Percentiles rank a stretch among this genome's conserved stretches.
These are phyloP conservation scores for Drosophila percnosoma DNA, from an alignment of 2,888 invertebrate genomes.

Conservation along the genomic window DNA sequence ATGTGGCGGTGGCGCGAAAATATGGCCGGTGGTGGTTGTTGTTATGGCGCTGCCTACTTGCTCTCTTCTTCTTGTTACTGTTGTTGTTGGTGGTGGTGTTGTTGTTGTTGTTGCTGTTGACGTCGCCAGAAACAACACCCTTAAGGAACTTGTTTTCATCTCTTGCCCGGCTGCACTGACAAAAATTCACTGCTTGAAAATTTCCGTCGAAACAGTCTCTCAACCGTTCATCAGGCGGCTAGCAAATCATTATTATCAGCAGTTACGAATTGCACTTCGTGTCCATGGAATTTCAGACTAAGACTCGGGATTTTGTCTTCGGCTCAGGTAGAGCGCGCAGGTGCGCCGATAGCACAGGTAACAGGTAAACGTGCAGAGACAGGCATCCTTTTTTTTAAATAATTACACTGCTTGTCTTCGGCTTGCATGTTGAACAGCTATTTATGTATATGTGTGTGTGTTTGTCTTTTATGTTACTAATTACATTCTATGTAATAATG, in stretches of 20 bases:
- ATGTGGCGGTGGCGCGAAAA: constrained; percentile 80
- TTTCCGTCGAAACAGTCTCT: constrained; percentile 27
- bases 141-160: constrained; percentile 76
- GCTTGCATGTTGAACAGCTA: constrained; percentile 22
- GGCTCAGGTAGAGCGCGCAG: constrained; percentile 54
- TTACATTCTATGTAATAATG: constrained; percentile 65
- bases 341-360: constrained; percentile 30
- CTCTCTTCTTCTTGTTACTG: not conserved
- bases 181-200: constrained; percentile 51
- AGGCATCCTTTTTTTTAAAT: constrained; percentile 43
- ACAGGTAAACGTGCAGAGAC: constrained; percentile 40
- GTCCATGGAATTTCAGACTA: constrained; percentile 34
- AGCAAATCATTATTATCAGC: constrained; percentile 15
- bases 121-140: constrained; percentile 63
- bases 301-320: not conserved
- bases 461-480: constrained; percentile 16
- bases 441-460: constrained; percentile 6
- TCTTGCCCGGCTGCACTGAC: constrained; percentile 67
- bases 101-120: constrained; percentile 20
- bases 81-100: constrained; percentile 13
- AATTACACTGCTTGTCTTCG: constrained; percentile 38
- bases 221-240: constrained; percentile 25
- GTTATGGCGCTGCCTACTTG: constrained; percentile 24
- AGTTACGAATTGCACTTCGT: constrained; percentile 20
- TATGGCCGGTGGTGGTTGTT: constrained; percentile 64